A percentile compares a stretch with the other conserved stretches of the same genome.
Evolutionary conservation across 2,113 vertebrate genomes (phyloP).

Genomic region (Butorides virescens): DNA sequence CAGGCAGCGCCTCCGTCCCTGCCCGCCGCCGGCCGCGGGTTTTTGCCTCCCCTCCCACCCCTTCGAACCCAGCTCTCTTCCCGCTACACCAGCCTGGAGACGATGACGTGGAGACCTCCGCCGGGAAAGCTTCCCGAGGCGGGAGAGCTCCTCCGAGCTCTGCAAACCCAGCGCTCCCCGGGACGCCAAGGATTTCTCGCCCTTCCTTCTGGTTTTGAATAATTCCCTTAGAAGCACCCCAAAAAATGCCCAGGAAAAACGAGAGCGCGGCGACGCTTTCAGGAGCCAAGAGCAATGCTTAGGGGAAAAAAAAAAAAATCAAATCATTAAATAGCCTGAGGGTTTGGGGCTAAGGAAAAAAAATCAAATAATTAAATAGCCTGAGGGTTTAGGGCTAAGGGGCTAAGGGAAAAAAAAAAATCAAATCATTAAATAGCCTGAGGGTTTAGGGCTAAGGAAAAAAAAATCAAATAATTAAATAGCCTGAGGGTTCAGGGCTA

Average conservation of each 20-base stretch:
- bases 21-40: neutral
- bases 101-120: neutral
- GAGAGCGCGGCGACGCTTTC: accelerated
- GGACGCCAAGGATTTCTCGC: neutral
- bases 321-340: no score
- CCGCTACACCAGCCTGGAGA: neutral
- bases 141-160: neutral
- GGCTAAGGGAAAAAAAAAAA: no score
- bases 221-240: neutral
- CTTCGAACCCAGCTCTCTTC: neutral
- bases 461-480: no score
- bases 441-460: no score
- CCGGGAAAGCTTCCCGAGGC: neutral
- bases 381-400: no score
- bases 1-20: neutral
- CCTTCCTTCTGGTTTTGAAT: accelerated
- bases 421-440: no score
- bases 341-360: neutral
- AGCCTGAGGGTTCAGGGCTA: no score
- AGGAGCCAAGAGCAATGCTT: neutral
- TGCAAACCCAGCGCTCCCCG: neutral
- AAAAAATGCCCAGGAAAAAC: accelerated
- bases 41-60: neutral
- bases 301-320: no score
- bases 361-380: neutral